Evolutionary conservation across 92 coral and sea anemone genomes (phyloP), one percentile per base, ranked within the genome.

Genomic region (Paramuricea clavata): DNA sequence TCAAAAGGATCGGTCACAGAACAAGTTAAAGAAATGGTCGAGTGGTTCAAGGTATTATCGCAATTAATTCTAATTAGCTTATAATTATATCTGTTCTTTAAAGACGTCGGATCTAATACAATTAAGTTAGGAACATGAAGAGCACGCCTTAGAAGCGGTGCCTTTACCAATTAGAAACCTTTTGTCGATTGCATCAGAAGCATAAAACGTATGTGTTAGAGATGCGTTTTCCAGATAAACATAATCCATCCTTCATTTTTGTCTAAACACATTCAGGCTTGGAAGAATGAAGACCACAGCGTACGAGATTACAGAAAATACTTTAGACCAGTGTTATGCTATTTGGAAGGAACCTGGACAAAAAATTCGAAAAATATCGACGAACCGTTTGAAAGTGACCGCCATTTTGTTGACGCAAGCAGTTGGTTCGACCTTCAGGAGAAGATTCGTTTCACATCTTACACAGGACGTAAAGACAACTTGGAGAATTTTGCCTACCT

Each of bases 391-490:
- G 97, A 92, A 57, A 95, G 98, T 47, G 98, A 95, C 81, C 81
- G 98, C 9, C 98, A 95, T 82, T 95, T 95, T 44, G 89, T 95
- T 16, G 98, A 95, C 87, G 98, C 98, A 0, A 69, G 60, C 13
- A 87, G 91, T 62, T 95, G 98, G 98, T 94, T 94, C 65, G 98
- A 95, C 67, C 70, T 95, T 33, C 97, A 95, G 54, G 97, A 94
- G 65, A 95, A 95, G 87, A 86, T 95, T 49, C 94, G 98, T 49
- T 95, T 95, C 85, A 95, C 98, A 26, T 94, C 98, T 2, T 95
- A 95, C 81, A 86, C 98, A 1, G 98, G 98, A 21, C 88, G 98
- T 5, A 95, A 95, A 83, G 98, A 95, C 80, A 94, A 95, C 77
- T 81, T 95, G 49, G 98, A 95, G 74, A 95, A 95, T 88, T 92